Percentiles rank a stretch among this genome's conserved stretches.
Conservation (phyloP, 2,797 vertebrate genomes). For the Pachyuromys duprasi region DNA sequence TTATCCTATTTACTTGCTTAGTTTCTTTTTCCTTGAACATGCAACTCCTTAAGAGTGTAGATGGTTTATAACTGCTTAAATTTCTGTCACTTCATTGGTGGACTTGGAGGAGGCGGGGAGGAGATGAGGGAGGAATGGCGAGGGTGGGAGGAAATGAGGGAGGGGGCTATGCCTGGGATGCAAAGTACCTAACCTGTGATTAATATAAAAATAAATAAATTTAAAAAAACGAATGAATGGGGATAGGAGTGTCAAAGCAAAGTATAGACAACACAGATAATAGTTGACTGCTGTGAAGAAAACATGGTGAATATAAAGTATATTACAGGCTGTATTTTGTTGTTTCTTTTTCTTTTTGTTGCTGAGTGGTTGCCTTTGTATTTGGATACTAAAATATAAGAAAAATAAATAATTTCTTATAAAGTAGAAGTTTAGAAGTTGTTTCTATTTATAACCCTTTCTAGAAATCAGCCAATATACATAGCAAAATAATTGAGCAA, state of each 20-base stretch:
- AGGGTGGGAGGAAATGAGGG: no score
- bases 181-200: no score
- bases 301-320: background rate
- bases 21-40: background rate
- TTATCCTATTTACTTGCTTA: background rate
- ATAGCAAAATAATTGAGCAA: slow-evolving; percentile 1
- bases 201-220: no score
- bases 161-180: no score
- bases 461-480: background rate
- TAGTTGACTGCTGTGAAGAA: background rate
- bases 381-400: background rate
- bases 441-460: background rate
- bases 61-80: background rate
- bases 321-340: background rate
- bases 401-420: background rate
- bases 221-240: slow-evolving; percentile 1
- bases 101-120: no score
- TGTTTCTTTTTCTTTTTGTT: slow-evolving; percentile 1
- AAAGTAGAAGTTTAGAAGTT: background rate
- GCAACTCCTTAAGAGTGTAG: background rate
- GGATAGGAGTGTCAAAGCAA: background rate
- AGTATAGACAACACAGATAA: background rate
- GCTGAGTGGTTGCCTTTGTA: background rate
- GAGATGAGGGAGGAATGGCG: no score
- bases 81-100: background rate